A percentile compares a stretch with the other conserved stretches of the same genome.
These are phyloP conservation scores for Lasioglossum leucozonium DNA, from an alignment of 2,888 invertebrate genomes.

Conservation along the genomic window DNA sequence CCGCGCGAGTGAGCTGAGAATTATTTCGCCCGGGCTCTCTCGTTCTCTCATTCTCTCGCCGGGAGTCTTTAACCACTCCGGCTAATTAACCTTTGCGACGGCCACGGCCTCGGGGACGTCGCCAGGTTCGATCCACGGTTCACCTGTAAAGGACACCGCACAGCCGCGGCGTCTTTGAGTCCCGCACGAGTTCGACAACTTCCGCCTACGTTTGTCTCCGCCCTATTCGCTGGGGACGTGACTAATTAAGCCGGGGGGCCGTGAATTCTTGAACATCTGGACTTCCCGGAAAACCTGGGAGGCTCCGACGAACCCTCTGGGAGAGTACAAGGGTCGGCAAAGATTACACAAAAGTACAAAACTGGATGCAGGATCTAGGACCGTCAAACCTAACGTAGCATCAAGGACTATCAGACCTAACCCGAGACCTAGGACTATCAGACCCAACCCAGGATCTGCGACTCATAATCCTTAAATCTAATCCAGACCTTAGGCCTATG, in stretches of 20 bases:
- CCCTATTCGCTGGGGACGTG: background rate
- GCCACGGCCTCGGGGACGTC: conserved; percentile 20
- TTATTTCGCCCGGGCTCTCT: conserved; percentile 24
- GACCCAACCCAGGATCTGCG: too few species aligned
- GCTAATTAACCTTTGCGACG: conserved; percentile 43
- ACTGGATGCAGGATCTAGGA: too few species aligned
- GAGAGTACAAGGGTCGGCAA: too few species aligned
- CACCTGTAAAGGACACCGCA: conserved; percentile 12
- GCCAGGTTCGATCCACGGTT: conserved; percentile 9
- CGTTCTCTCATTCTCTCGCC: background rate
- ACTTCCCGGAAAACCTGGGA: background rate
- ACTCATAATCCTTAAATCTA: too few species aligned
- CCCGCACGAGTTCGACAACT: background rate
- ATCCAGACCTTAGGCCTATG: too few species aligned
- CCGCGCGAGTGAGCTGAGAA: conserved; percentile 8
- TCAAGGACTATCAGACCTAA: too few species aligned
- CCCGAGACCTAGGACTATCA: too few species aligned
- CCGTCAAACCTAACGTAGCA: too few species aligned
- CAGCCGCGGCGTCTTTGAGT: background rate
- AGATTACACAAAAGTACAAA: background rate
- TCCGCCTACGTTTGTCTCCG: background rate
- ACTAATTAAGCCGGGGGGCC: background rate
- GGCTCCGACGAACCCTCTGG: background rate
- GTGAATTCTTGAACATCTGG: background rate
- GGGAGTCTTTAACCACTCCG: conserved; percentile 40